Conservation (phyloP, 2,888 invertebrate species). For the Hetaerina titia region DNA sequence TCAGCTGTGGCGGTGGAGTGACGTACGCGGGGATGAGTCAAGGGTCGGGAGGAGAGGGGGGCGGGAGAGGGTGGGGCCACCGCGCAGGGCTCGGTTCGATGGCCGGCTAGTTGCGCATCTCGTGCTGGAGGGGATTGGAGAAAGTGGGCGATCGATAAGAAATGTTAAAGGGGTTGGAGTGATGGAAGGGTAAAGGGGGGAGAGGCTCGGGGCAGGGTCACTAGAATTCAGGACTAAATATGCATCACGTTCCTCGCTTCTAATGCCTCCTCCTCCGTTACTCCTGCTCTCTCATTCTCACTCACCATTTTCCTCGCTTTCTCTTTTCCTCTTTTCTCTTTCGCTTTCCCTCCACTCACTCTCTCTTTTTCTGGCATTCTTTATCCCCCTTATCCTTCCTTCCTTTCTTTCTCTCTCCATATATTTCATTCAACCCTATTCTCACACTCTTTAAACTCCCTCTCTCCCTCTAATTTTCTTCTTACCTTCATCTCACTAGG, state of each 20-base stretch:
- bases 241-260: not conserved
- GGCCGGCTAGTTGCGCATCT: conserved; percentile 13
- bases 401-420: not conserved
- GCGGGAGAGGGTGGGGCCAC: not conserved
- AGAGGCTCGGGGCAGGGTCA: not conserved
- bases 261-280: not conserved
- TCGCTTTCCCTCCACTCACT: no score
- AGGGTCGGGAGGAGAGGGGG: not conserved
- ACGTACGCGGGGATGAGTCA: not conserved
- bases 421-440: no score
- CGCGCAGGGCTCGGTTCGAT: not conserved
- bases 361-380: not conserved
- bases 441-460: no score
- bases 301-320: no score
- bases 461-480: not conserved
- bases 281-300: not conserved
- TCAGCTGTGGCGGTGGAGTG: conserved; percentile 38
- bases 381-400: not conserved
- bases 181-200: not conserved
- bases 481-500: not conserved
- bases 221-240: not conserved
- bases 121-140: not conserved
- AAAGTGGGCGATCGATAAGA: conserved; percentile 55
- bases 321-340: no score
- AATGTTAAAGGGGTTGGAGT: conserved; percentile 47